Conservation (phyloP, 2,797 vertebrate species). For the Gallinago nigripennis region DNA sequence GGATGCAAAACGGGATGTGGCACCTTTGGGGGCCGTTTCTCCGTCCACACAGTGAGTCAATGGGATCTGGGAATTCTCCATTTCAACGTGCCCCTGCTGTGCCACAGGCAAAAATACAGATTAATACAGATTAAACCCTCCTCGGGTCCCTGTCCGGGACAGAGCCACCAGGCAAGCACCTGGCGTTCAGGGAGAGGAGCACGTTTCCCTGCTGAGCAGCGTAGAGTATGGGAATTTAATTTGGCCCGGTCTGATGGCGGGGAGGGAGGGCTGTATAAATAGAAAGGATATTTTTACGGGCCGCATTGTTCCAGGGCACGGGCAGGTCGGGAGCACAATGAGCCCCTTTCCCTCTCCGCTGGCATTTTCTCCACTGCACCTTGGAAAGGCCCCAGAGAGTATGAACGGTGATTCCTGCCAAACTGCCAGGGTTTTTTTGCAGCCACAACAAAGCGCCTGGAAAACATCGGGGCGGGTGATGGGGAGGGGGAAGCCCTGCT, state of each 20-base stretch:
- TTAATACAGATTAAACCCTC: not conserved
- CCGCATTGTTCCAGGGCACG: not conserved
- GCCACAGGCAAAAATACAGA: not conserved
- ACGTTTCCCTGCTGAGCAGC: not conserved
- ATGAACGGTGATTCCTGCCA: not conserved
- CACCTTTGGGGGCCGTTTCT: not conserved
- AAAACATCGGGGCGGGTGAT: fast-evolving
- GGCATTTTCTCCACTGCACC: not conserved
- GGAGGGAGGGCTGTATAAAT: not conserved
- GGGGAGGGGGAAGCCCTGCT: not conserved
- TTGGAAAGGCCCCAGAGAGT: slow-evolving; percentile 31
- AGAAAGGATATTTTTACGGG: not conserved
- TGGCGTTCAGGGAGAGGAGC: not conserved
- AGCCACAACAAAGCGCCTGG: not conserved
- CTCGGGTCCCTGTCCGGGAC: fast-evolving
- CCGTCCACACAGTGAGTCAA: not conserved
- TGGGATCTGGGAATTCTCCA: not conserved
- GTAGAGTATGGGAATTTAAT: not conserved
- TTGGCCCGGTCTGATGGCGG: not conserved
- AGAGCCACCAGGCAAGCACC: fast-evolving
- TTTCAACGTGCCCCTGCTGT: not conserved
- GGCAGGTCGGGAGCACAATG: not conserved
- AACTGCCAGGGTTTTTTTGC: not conserved
- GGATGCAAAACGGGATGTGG: not conserved
- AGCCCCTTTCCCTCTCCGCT: not conserved